Conservation (phyloP, 2,797 vertebrate genomes). For the Coregonus ussuriensis region DNA sequence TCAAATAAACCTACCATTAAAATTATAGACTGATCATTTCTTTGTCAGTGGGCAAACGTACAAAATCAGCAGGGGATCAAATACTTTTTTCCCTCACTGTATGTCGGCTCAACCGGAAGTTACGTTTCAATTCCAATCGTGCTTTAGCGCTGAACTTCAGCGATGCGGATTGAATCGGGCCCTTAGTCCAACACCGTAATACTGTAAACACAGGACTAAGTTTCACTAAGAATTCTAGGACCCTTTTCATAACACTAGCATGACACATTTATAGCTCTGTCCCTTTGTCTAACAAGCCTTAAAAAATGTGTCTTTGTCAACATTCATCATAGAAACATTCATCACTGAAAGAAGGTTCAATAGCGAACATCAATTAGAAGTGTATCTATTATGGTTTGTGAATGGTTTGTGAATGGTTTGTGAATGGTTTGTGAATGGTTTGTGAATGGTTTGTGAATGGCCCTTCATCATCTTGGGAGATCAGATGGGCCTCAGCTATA, state of each 20-base stretch:
- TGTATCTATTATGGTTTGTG: conserved; percentile 53
- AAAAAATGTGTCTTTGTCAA: not conserved
- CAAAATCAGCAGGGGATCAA: no score
- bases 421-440: no score
- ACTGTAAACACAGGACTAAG: not conserved
- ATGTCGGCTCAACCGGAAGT: no score
- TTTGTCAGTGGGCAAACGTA: no score
- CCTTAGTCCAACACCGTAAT: not conserved
- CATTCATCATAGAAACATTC: not conserved
- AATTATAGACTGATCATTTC: no score
- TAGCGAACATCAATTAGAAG: conserved; percentile 53
- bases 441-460: conserved; percentile 39
- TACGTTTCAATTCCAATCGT: no score
- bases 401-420: conserved; percentile 40
- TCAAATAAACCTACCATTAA: no score
- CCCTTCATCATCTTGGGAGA: conserved; percentile 21
- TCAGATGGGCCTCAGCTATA: conserved; percentile 44
- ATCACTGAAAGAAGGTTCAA: conserved; percentile 39
- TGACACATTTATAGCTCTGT: not conserved
- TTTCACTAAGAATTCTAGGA: not conserved
- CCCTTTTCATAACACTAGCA: conserved; percentile 32
- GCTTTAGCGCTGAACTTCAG: no score
- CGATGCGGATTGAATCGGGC: no score
- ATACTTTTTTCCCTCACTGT: no score
- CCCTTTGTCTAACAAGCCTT: conserved; percentile 30